A percentile compares a stretch with the other conserved stretches of the same genome.
Evolutionary conservation across 2,797 vertebrate species (phyloP).

Genomic region (Gambelia wislizenii): DNA sequence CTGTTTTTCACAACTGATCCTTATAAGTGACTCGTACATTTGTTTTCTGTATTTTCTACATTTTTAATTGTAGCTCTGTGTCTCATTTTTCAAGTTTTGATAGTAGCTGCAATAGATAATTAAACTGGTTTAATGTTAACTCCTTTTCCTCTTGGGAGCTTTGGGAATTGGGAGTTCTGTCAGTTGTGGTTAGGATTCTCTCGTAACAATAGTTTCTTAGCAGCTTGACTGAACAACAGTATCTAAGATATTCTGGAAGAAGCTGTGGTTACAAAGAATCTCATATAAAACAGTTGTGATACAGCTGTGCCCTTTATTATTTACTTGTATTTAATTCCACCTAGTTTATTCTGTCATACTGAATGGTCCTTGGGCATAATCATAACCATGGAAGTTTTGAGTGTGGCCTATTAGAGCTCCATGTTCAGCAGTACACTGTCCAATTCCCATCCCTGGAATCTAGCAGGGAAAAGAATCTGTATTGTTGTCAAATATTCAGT

Average conservation of each 20-base stretch:
- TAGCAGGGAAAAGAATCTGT: no score
- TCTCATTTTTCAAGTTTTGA: background rate
- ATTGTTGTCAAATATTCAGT: no score
- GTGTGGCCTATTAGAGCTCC: no score
- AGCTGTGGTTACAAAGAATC: background rate
- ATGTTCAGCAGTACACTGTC: no score
- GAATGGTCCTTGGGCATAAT: no score
- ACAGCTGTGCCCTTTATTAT: no score
- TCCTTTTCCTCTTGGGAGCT: background rate
- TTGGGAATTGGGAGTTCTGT: background rate
- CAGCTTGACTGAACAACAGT: no score
- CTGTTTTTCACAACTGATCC: background rate
- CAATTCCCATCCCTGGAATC: no score
- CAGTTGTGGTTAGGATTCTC: background rate
- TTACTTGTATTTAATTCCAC: no score
- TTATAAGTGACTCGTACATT: background rate
- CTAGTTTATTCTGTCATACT: background rate
- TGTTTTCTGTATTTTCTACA: background rate
- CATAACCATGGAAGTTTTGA: no score
- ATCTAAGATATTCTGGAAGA: no score
- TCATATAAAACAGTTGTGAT: background rate
- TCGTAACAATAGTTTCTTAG: background rate
- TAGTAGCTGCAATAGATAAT: background rate
- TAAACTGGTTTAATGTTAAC: no score
- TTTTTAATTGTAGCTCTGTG: background rate